Evolutionary conservation across 2,888 invertebrate species (phyloP).

Genomic region (Pachliopta kotzebuea): DNA sequence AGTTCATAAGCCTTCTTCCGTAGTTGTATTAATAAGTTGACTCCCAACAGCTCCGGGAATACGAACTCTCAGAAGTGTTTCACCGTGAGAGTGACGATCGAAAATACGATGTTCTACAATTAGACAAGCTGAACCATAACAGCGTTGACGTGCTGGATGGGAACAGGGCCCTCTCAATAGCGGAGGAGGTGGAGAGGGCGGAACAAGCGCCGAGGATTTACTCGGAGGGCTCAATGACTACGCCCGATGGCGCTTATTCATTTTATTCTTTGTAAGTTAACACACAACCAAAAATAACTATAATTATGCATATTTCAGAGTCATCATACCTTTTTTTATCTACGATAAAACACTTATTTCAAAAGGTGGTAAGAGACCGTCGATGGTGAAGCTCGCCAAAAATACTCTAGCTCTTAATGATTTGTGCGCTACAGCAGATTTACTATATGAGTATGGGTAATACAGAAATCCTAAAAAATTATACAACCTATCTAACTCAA

Average conservation of each 20-base stretch:
- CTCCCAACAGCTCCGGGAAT: constrained; percentile 87
- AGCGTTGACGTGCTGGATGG: constrained; percentile 83
- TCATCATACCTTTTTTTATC: too few relatives aligned
- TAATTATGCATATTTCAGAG: too few relatives aligned
- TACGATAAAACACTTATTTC: too few relatives aligned
- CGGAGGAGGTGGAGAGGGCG: constrained; percentile 89
- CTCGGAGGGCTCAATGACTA: constrained; percentile 70
- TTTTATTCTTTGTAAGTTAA: constrained; percentile 71
- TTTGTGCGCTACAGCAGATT: too few relatives aligned
- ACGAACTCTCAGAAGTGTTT: constrained; percentile 92
- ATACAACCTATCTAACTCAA: too few relatives aligned
- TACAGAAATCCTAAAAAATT: too few relatives aligned
- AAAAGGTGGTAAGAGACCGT: too few relatives aligned
- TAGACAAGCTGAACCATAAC: constrained; percentile 80
- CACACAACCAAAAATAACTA: too few relatives aligned
- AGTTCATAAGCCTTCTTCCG: too few relatives aligned
- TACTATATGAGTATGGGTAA: too few relatives aligned
- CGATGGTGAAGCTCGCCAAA: too few relatives aligned
- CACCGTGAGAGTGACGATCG: constrained; percentile 90
- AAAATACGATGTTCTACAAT: constrained; percentile 85
- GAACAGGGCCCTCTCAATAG: constrained; percentile 87
- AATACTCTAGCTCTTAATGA: too few relatives aligned
- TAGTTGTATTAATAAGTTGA: constrained; percentile 14
- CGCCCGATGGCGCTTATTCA: constrained; percentile 68
- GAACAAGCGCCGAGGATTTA: constrained; percentile 82